Evolutionary conservation across 2,113 vertebrate species (phyloP).

Genomic region (Chionomys nivalis): DNA sequence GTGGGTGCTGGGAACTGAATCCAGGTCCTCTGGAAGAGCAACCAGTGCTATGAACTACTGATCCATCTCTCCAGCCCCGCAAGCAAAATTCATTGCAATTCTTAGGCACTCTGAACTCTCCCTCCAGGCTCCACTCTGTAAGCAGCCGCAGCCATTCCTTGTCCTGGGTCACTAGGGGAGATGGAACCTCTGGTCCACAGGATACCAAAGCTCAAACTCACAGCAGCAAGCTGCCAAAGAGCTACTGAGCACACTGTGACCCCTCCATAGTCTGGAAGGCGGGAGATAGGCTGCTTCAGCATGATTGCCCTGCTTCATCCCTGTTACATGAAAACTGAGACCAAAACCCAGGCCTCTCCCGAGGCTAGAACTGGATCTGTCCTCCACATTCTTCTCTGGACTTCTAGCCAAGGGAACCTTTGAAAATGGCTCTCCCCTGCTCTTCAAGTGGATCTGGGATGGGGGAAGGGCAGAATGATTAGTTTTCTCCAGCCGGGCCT

Average conservation of each 20-base stretch:
- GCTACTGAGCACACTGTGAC: background rate
- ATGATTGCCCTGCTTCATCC: background rate
- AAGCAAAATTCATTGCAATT: background rate
- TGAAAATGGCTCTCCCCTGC: background rate
- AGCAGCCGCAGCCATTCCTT: background rate
- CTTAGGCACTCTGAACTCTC: background rate
- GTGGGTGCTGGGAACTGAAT: background rate
- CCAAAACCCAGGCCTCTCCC: background rate
- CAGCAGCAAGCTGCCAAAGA: accelerated
- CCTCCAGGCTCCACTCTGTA: accelerated
- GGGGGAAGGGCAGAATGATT: background rate
- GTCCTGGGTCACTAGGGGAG: background rate
- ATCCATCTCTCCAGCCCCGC: background rate
- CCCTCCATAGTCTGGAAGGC: background rate
- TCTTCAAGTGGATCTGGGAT: background rate
- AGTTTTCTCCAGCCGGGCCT: background rate
- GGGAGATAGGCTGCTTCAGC: background rate
- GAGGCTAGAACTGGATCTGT: background rate
- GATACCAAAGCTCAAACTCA: background rate
- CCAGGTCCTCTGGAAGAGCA: background rate
- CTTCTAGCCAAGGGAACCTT: background rate
- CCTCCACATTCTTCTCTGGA: background rate
- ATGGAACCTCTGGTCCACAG: background rate
- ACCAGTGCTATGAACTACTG: background rate
- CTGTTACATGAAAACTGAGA: background rate